phyloP scores from a whole-genome alignment of 2,797 vertebrate genomes.

The Enteromius anoplus region DNA sequence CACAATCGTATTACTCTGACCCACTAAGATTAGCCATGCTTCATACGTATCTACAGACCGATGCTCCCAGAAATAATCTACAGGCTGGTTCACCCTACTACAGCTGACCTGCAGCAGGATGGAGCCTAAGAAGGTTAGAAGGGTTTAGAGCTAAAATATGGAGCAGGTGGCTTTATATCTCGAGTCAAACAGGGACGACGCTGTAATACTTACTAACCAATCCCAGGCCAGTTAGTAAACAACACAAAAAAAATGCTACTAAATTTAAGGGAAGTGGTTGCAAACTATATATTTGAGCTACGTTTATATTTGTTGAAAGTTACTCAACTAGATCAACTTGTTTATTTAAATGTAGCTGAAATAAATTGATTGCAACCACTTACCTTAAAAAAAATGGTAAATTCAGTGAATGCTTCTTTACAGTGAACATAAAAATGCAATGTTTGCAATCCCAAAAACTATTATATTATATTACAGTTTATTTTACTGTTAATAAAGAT shows the following conservation, averaged over 20 bases:
- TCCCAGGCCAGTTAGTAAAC: neutral
- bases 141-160: conserved; percentile 42
- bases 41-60: neutral
- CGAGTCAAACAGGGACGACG: conserved; percentile 49
- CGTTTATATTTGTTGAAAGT: too few relatives aligned
- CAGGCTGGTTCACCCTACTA: neutral
- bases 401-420: too few relatives aligned
- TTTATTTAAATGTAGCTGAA: too few relatives aligned
- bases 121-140: conserved; percentile 63
- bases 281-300: too few relatives aligned
- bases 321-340: too few relatives aligned
- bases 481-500: neutral
- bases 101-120: conserved; percentile 52
- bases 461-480: neutral
- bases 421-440: neutral
- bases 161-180: conserved; percentile 61
- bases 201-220: conserved; percentile 22
- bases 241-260: neutral
- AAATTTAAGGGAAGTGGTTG: too few relatives aligned
- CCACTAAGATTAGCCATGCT: neutral
- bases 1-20: conserved; percentile 14
- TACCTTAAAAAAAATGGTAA: too few relatives aligned
- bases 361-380: too few relatives aligned
- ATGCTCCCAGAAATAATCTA: neutral
- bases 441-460: neutral